Base-by-base conservation (phyloP, 37 sponge, comb jelly and placozoan genomes). In the Ephydatia muelleri region DNA sequence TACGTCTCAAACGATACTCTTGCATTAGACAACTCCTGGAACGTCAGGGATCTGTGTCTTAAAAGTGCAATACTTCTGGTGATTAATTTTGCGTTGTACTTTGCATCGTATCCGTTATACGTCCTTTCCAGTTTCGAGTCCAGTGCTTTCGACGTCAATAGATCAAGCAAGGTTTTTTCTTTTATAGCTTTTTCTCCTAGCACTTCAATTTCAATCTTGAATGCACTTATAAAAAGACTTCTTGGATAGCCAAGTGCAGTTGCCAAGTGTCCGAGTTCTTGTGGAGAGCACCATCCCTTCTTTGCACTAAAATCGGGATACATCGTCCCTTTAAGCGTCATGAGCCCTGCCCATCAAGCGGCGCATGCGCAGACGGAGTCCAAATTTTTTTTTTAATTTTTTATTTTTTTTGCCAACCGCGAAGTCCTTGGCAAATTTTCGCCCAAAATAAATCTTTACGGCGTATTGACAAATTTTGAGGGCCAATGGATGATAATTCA, bases 1-100 rank as follows among this genome's bases (percentile, higher is more conserved):
- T 87, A 78, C 48, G 81, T 13, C 31, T 88, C 82, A 72, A 88
- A 92, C 34, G 88, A 74, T 22, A 81, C 57, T 38, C 93, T 81
- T 29, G 68, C 77, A 26, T 81, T 38, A 2, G 89, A 35, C 8
- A 92, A 73, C 33, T 88, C 93, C 2, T 25, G 19, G 39, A 84
- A 92, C 21, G 48, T 82, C 38, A 88, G 49, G 28, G 78, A 30
- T 39, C 49, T 80, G 38, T 85, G 89, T 36, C 71, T 30, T 9
- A 92, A 71, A 37, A 78, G 80, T 0, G 25, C 49, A 48, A 92
- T 32, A 26, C 75, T 89, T 65, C 49, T 78, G 32, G 72, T 85
- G 43, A 85, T 83, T 3, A 72, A 23, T 38, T 85, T 85, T 0
- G 72, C 76, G 83, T 88, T 92, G 82, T 92, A 85, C 28, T 76